Evolutionary conservation across 2,113 vertebrate species (phyloP).

Genomic region (Spea bombifrons): DNA sequence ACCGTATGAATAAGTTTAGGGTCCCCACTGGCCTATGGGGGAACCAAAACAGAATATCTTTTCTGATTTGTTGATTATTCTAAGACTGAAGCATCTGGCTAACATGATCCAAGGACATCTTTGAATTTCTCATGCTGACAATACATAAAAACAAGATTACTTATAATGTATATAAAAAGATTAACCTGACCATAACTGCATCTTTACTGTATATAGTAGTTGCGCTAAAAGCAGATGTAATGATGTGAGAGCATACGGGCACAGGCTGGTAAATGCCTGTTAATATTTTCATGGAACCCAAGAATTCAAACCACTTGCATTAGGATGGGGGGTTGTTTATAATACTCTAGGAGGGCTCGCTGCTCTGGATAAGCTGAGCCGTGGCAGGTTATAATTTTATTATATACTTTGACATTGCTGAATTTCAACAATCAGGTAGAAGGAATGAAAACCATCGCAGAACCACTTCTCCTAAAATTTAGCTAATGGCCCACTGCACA

Average conservation of each 20-base stretch:
- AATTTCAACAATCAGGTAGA: conserved; percentile 41
- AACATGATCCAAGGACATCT: too few relatives aligned
- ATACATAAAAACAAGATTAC: too few relatives aligned
- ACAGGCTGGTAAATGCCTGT: background rate
- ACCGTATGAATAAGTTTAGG: too few relatives aligned
- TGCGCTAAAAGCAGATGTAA: background rate
- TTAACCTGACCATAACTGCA: too few relatives aligned
- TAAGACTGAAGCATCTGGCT: too few relatives aligned
- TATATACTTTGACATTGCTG: conserved; percentile 42
- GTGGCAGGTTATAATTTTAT: conserved; percentile 46
- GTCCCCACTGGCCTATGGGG: too few relatives aligned
- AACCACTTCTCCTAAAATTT: conserved; percentile 31
- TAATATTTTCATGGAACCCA: background rate
- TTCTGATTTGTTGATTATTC: too few relatives aligned
- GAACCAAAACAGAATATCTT: too few relatives aligned
- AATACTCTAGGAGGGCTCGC: conserved; percentile 34
- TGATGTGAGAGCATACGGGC: background rate
- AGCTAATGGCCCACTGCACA: conserved; percentile 45
- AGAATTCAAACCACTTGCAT: conserved; percentile 11
- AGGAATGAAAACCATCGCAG: background rate
- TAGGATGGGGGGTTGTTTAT: conserved; percentile 29
- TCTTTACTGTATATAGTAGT: background rate
- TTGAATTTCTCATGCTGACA: too few relatives aligned
- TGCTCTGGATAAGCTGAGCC: conserved; percentile 47
- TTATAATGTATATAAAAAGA: too few relatives aligned